A percentile compares a stretch with the other conserved stretches of the same genome.
Evolutionary conservation across 2,797 vertebrate genomes (phyloP).

Genomic region (Podargus strigoides): DNA sequence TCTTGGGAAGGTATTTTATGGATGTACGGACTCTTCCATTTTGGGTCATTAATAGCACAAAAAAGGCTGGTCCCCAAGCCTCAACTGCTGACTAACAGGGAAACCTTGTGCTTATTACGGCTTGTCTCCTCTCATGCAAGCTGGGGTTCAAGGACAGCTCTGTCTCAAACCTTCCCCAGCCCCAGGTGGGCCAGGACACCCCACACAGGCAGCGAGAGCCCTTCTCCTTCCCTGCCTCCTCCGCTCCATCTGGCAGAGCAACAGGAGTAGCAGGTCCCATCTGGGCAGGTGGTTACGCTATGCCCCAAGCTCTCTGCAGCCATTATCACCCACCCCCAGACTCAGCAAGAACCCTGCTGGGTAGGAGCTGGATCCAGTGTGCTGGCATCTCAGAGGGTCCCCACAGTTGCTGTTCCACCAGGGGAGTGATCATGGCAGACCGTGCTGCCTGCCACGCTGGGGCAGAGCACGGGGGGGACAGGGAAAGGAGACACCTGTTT

Average conservation of each 20-base stretch:
- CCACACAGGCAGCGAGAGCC: not conserved
- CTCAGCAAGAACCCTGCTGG: not conserved
- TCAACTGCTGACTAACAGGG: not conserved
- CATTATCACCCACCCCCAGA: not conserved
- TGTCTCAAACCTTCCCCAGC: not conserved
- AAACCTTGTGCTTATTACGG: not conserved
- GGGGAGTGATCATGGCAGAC: not conserved
- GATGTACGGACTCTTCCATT: not conserved
- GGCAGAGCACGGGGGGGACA: not conserved
- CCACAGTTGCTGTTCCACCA: not conserved
- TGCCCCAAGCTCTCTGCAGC: not conserved
- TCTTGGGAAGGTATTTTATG: not conserved
- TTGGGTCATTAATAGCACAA: not conserved
- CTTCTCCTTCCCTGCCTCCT: not conserved
- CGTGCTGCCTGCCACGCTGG: fast-evolving
- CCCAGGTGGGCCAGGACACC: not conserved
- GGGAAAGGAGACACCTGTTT: not conserved
- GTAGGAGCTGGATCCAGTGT: not conserved
- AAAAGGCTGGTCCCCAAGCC: not conserved
- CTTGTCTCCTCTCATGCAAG: not conserved
- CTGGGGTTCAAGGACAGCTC: not conserved
- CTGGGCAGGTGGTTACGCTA: not conserved
- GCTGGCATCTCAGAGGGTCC: not conserved
- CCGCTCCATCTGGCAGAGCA: not conserved
- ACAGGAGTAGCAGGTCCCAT: not conserved